Evolutionary conservation across 2,113 vertebrate genomes (phyloP).

Genomic region (Vulpes ferrilata): DNA sequence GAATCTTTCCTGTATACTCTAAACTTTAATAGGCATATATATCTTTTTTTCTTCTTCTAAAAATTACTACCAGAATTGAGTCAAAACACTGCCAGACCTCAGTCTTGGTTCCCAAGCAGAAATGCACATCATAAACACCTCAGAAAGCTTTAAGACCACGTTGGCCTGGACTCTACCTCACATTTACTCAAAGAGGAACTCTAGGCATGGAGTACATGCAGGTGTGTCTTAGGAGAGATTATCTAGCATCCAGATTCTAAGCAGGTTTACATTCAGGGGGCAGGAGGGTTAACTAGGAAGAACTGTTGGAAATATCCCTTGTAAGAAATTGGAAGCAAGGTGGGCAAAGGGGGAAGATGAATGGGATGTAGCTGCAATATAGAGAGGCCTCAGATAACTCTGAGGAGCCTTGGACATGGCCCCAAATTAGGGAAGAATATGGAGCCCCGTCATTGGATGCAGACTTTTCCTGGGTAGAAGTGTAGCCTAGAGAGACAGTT

Average conservation of each 20-base stretch:
- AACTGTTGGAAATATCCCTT: not conserved
- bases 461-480: not conserved
- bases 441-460: not conserved
- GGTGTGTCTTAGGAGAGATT: not conserved
- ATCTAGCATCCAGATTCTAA: not conserved
- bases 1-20: not conserved
- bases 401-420: not conserved
- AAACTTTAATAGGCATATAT: not conserved
- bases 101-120: not conserved
- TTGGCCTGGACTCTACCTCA: not conserved
- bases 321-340: not conserved
- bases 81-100: not conserved
- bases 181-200: not conserved
- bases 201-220: not conserved
- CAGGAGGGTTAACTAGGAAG: not conserved
- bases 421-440: not conserved
- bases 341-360: not conserved
- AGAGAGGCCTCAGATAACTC: not conserved
- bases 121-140: not conserved
- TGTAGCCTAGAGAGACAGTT: not conserved
- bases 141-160: not conserved
- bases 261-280: not conserved
- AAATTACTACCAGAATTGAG: not conserved
- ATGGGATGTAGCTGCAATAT: not conserved
- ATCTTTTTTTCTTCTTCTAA: not conserved